These are phyloP conservation scores for Heliocidaris tuberculata DNA, from an alignment of 35 echinoderm and acorn worm genomes.

Conservation along the genomic window DNA sequence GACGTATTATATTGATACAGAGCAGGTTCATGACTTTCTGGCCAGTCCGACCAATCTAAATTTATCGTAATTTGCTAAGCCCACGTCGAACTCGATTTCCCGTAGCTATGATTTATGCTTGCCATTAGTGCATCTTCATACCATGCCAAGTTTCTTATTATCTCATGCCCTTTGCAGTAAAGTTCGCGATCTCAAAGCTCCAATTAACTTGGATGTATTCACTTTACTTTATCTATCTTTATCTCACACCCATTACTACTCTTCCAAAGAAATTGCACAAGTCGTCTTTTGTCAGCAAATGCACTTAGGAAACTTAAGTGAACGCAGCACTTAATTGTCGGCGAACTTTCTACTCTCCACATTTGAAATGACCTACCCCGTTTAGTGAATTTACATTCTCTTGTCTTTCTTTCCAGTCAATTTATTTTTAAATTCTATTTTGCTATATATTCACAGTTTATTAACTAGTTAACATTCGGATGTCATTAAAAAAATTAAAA, in stretches of 20 bases:
- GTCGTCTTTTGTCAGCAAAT: neutral
- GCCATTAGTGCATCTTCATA: neutral
- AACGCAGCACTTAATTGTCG: too few species aligned
- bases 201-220: neutral
- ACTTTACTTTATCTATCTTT: neutral
- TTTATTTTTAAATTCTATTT: too few species aligned
- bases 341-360: too few species aligned
- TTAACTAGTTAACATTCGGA: too few species aligned
- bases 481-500: too few species aligned
- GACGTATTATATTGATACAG: neutral
- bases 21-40: neutral
- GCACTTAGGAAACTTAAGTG: neutral
- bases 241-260: neutral
- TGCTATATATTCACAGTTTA: too few species aligned
- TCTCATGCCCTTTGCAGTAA: conserved; percentile 9
- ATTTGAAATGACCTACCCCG: too few species aligned
- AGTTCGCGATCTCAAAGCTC: neutral
- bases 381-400: too few species aligned
- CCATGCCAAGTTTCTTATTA: conserved; percentile 8
- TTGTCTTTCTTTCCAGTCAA: too few species aligned
- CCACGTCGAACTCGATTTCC: neutral
- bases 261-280: neutral
- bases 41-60: neutral
- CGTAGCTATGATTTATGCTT: neutral
- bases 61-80: neutral